phyloP scores from a whole-genome alignment of 1,140 invertebrate species.

The Myzus persicae region DNA sequence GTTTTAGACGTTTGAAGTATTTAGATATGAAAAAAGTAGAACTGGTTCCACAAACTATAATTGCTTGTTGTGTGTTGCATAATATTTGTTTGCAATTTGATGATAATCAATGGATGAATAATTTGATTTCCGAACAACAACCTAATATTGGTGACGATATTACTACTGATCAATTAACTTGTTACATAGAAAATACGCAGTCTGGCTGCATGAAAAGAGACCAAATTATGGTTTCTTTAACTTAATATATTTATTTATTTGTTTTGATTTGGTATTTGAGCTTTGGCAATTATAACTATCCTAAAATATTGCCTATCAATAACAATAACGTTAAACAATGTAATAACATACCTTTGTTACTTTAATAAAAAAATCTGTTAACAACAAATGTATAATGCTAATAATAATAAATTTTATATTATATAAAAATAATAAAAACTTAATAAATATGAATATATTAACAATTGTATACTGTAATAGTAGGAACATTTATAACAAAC shows the following conservation, averaged over 20 bases:
- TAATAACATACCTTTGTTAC: too few species aligned
- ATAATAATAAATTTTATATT: too few species aligned
- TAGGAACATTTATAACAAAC: too few species aligned
- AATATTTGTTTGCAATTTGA: constrained; percentile 23
- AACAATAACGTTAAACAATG: not conserved
- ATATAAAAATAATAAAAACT: too few species aligned
- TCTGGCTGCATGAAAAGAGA: not conserved
- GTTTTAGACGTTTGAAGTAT: constrained; percentile 2
- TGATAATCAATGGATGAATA: not conserved
- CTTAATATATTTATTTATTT: not conserved
- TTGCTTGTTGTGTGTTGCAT: not conserved
- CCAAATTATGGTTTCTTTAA: constrained; percentile 2
- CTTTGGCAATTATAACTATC: not conserved
- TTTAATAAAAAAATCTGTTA: too few species aligned
- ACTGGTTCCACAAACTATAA: not conserved
- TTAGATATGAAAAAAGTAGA: not conserved
- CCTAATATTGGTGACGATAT: not conserved
- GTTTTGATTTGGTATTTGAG: not conserved
- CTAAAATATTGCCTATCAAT: not conserved
- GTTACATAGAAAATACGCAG: not conserved
- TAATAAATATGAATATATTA: too few species aligned
- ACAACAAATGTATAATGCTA: too few species aligned
- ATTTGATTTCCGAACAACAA: not conserved
- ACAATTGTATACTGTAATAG: too few species aligned
- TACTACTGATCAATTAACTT: not conserved